Evolutionary conservation across 92 coral and sea anemone genomes (phyloP), one percentile per base, ranked within the genome.

Genomic region (Porites rus): DNA sequence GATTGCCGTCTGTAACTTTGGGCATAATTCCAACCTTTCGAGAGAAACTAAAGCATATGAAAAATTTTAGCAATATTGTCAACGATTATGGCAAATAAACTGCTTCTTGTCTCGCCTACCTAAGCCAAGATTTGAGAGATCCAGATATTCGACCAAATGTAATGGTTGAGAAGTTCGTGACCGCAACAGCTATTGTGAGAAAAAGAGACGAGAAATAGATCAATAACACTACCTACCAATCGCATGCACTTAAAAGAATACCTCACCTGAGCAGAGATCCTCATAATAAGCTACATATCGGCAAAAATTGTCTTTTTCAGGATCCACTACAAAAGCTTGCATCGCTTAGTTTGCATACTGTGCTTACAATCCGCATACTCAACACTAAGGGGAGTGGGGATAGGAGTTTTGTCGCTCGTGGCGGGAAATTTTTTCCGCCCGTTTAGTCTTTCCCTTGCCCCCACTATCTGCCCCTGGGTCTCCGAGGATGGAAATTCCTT

Each of bases 151-250:
- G 25, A 93, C 98, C 67, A 88, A 78, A 77, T 93, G 94, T 77
- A 94, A 73, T 73, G 99, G 99, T 89, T 90, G 93, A 65, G 92
- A 86, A 11, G 98, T 92, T 80, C 98, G 96, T 79, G 98, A 93
- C 90, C 98, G 88, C 88, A 96, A 79, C 83, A 96, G 88, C 99
- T 96, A 50, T 20, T 24, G 88, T 60, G 73, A 63, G 74, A 81
- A 75, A 72, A 91, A 76, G 61, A 61, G 54, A 31, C 59, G 75
- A 74, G 25, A 50, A 61, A 28, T 58, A 25, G 65, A 76, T 72
- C 50, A 19, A 38, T 56, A n/a, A 59, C 53, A 43, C 28, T 61
- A 59, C 19, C 18, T 13, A 17, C 64, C n/a, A 43, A 61, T 0
- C 21, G 19, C 59, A 80, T 62, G 22, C 24, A 67, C 51, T 28